Percentiles rank a stretch among this genome's conserved stretches.
Conservation (phyloP, 2,888 invertebrate genomes). For the Synergus umbraculus region DNA sequence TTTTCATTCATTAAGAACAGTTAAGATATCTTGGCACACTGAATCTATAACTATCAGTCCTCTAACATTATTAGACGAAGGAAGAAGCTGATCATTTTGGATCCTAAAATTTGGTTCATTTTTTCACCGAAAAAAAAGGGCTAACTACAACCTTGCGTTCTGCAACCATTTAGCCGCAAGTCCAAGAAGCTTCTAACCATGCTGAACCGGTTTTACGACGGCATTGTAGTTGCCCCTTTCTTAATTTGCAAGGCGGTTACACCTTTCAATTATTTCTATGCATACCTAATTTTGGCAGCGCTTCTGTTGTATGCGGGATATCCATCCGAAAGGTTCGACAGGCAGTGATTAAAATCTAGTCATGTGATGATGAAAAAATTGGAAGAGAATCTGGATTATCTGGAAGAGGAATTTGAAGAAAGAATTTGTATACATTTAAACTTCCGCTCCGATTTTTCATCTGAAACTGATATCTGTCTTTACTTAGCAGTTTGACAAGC, state of each 20-base stretch:
- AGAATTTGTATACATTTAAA: background rate
- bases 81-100: background rate
- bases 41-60: background rate
- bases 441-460: background rate
- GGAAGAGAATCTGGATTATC: background rate
- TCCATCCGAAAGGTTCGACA: background rate
- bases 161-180: background rate
- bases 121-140: background rate
- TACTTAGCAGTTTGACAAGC: constrained; percentile 19
- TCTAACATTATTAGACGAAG: background rate
- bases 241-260: constrained; percentile 1
- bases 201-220: background rate
- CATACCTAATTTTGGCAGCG: constrained; percentile 11
- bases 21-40: constrained; percentile 21
- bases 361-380: background rate
- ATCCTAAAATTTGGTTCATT: background rate
- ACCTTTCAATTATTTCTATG: constrained; percentile 25
- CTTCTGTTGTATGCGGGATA: background rate
- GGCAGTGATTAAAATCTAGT: background rate
- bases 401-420: background rate
- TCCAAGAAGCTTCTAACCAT: constrained; percentile 18
- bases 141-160: background rate
- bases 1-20: constrained; percentile 48
- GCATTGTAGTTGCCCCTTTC: constrained; percentile 5
- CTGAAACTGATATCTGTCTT: background rate